These are phyloP conservation scores for Ochotona curzoniae DNA, from an alignment of 2,113 vertebrate species.

Conservation along the genomic window DNA sequence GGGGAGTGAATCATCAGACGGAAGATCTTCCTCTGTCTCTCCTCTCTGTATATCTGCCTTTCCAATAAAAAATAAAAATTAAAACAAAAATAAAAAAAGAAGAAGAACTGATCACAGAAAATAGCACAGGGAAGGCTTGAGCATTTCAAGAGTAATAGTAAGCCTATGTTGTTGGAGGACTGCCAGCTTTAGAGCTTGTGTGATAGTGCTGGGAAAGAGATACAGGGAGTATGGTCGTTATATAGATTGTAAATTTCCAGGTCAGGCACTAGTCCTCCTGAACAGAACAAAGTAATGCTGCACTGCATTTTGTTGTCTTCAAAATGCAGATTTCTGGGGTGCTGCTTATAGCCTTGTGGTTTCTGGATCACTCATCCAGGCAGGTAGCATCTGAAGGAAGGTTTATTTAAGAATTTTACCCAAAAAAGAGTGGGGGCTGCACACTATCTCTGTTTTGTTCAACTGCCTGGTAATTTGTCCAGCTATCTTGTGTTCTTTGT, in stretches of 20 bases:
- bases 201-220: neutral
- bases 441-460: neutral
- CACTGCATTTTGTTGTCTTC: neutral
- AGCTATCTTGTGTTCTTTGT: conserved; percentile 69
- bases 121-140: neutral
- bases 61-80: too few relatives aligned
- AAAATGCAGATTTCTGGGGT: neutral
- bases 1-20: too few relatives aligned
- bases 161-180: neutral
- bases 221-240: neutral
- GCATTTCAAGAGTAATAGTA: conserved; percentile 8
- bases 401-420: neutral
- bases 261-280: neutral
- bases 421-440: neutral
- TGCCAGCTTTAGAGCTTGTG: neutral
- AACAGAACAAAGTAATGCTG: neutral
- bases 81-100: too few relatives aligned
- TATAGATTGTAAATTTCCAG: conserved; percentile 7
- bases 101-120: conserved; percentile 20
- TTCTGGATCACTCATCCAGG: neutral
- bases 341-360: neutral
- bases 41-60: too few relatives aligned
- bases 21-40: too few relatives aligned
- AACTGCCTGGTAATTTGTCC: conserved; percentile 32
- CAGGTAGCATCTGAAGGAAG: neutral